Conservation (phyloP, 2,113 vertebrate genomes). For the Caloenas nicobarica region DNA sequence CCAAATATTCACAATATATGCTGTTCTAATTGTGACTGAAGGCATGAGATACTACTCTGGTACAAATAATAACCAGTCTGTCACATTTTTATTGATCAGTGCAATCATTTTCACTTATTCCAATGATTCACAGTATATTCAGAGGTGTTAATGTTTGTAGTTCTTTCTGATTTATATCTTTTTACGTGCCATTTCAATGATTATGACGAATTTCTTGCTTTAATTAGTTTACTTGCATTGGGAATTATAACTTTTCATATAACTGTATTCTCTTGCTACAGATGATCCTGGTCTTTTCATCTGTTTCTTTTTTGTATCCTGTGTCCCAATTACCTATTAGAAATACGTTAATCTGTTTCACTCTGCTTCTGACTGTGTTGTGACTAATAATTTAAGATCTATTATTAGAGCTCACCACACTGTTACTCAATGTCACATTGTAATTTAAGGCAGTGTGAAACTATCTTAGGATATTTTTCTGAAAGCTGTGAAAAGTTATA, state of each 20-base stretch:
- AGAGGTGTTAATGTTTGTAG: background rate
- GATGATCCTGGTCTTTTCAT: background rate
- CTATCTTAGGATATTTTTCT: slow-evolving; percentile 24
- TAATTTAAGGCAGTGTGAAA: slow-evolving; percentile 56
- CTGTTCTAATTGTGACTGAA: background rate
- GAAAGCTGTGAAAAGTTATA: slow-evolving; percentile 47
- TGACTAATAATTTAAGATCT: slow-evolving; percentile 65
- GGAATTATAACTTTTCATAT: background rate
- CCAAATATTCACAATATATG: background rate
- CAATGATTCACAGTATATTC: background rate
- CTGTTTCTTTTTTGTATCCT: background rate
- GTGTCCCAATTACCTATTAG: slow-evolving; percentile 44
- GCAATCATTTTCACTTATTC: background rate
- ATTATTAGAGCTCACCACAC: slow-evolving; percentile 64
- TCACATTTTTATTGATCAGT: background rate
- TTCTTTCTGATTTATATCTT: slow-evolving; percentile 8
- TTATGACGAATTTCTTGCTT: background rate
- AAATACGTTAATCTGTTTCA: slow-evolving; percentile 1
- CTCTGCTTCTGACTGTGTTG: slow-evolving; percentile 30
- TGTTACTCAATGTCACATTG: slow-evolving; percentile 59
- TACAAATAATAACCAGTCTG: background rate
- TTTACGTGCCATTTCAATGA: background rate
- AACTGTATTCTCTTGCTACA: background rate
- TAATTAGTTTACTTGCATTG: background rate
- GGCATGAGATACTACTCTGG: background rate